Conservation (phyloP, 2,888 invertebrate genomes). For the Aporophyla nigra region DNA sequence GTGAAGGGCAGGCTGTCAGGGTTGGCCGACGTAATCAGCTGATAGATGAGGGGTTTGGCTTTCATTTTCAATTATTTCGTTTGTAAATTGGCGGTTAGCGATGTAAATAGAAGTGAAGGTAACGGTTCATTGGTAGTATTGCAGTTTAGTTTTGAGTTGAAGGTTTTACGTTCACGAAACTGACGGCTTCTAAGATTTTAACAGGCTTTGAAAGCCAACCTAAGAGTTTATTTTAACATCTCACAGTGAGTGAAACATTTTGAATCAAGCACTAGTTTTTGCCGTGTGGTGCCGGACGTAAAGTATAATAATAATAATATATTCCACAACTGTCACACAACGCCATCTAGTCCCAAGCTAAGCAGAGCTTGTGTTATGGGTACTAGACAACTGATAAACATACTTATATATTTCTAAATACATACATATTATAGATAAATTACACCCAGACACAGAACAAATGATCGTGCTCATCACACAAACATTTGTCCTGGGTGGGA, state of each 20-base stretch:
- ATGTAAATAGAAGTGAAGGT: constrained; percentile 9
- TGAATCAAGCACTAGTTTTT: background rate
- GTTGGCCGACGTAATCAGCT: constrained; percentile 44
- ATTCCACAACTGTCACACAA: no score
- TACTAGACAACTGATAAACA: no score
- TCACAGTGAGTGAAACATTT: background rate
- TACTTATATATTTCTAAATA: no score
- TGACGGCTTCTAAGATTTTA: background rate
- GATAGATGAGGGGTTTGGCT: constrained; percentile 48
- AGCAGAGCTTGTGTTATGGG: no score
- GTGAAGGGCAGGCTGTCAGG: constrained; percentile 58
- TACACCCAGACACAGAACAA: no score
- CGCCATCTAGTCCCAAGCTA: no score
- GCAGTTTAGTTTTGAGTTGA: constrained; percentile 4
- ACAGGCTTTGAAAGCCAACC: background rate
- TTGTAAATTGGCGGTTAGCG: constrained; percentile 41
- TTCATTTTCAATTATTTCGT: constrained; percentile 53
- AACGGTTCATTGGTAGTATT: background rate
- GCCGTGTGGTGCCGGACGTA: no score
- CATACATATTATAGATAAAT: no score
- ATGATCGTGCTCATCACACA: no score
- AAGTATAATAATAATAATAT: no score
- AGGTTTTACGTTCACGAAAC: constrained; percentile 10
- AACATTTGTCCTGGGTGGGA: no score
- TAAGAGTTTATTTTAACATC: background rate